phyloP scores from a whole-genome alignment of 1,140 invertebrate genomes.

The Leptestheria dahalacensis region DNA sequence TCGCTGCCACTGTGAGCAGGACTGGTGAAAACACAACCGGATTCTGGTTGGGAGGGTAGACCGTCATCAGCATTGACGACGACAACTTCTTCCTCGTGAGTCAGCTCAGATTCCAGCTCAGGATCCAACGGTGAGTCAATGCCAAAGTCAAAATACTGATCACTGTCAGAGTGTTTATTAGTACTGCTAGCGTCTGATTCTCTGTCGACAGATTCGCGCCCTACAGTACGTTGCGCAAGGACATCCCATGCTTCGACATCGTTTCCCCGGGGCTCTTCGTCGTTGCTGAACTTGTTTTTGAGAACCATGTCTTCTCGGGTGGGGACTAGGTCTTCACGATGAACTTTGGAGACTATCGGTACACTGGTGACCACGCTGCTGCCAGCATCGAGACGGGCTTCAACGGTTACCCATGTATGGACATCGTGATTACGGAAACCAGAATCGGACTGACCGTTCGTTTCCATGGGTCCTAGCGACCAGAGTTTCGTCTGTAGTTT shows the following conservation, averaged over 20 bases:
- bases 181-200: slow-evolving; percentile 4
- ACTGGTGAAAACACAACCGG: slow-evolving; percentile 32
- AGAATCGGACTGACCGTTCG: neutral
- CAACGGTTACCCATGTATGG: neutral
- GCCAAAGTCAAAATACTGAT: slow-evolving; percentile 15
- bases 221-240: neutral
- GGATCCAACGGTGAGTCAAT: slow-evolving; percentile 13
- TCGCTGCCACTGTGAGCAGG: slow-evolving; percentile 21
- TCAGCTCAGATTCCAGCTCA: slow-evolving; percentile 10
- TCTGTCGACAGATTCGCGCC: neutral
- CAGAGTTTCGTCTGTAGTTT: slow-evolving; percentile 53
- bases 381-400: slow-evolving; percentile 5
- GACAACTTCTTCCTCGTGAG: slow-evolving; percentile 17
- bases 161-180: slow-evolving; percentile 9
- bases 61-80: slow-evolving; percentile 16
- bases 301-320: neutral
- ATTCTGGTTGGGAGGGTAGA: slow-evolving; percentile 28
- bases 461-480: slow-evolving; percentile 35
- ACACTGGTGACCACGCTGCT: slow-evolving; percentile 3
- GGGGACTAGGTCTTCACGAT: neutral
- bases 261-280: neutral
- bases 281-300: neutral
- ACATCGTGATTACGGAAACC: neutral
- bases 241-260: neutral
- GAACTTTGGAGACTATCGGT: neutral